Conservation (phyloP, 2,797 vertebrate species). For the Acanthurus leucopareius region DNA sequence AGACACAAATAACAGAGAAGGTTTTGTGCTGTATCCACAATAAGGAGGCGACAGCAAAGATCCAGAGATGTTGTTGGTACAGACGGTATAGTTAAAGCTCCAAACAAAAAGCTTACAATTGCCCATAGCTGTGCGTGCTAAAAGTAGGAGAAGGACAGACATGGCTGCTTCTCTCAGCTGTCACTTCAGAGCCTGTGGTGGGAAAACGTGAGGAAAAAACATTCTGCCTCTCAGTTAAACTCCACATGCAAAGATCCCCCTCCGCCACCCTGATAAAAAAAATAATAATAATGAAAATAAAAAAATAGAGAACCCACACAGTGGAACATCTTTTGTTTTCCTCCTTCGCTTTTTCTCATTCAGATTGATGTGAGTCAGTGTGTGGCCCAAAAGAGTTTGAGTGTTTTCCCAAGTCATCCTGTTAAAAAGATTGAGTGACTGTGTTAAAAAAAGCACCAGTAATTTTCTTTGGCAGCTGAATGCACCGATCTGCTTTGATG, state of each 20-base stretch:
- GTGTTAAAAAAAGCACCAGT: constrained; percentile 39
- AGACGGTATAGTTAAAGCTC: constrained; percentile 10
- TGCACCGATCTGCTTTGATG: constrained; percentile 64
- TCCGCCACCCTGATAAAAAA: constrained; percentile 25
- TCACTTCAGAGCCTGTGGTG: constrained; percentile 63
- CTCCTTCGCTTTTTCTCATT: constrained; percentile 29
- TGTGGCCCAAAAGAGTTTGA: constrained; percentile 39
- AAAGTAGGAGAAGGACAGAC: constrained; percentile 39
- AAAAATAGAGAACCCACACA: background rate
- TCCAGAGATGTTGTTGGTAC: constrained; percentile 3
- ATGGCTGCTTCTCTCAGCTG: constrained; percentile 72
- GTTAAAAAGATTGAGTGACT: constrained; percentile 52
- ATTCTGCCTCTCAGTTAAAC: constrained; percentile 49
- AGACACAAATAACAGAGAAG: background rate
- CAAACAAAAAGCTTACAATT: constrained; percentile 59
- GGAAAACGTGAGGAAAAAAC: constrained; percentile 48
- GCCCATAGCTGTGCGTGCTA: constrained; percentile 45
- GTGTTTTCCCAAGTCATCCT: constrained; percentile 49
- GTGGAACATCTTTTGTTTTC: constrained; percentile 56
- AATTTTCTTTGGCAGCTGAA: constrained; percentile 58
- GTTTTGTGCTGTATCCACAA: background rate
- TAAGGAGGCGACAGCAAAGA: background rate
- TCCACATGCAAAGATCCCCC: constrained; percentile 23
- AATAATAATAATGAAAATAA: constrained; percentile 9
- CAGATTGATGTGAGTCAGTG: constrained; percentile 35